Conservation (phyloP, 2,888 invertebrate genomes). For the Aleiodes alternator region DNA sequence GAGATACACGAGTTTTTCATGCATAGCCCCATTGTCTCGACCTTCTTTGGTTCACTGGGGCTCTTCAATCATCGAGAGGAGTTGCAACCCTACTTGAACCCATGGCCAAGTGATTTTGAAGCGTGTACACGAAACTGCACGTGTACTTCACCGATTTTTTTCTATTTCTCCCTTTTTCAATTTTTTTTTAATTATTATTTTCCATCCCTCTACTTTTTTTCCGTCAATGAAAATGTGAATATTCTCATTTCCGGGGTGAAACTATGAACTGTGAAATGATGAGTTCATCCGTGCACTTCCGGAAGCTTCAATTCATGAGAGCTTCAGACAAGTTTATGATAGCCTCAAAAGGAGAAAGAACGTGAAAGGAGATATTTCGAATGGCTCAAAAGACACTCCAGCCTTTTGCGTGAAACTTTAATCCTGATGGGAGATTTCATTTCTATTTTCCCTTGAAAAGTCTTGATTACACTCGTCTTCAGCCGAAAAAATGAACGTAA, state of each 20-base stretch:
- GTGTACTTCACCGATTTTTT: not conserved
- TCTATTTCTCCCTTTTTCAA: not conserved
- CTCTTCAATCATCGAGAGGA: conserved; percentile 62
- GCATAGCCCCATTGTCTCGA: conserved; percentile 50
- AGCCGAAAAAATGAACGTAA: too few relatives aligned
- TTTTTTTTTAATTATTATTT: too few relatives aligned
- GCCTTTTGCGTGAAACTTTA: not conserved
- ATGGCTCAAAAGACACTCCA: conserved; percentile 16
- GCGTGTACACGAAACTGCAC: conserved; percentile 9
- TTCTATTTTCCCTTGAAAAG: not conserved
- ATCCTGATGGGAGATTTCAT: conserved; percentile 5
- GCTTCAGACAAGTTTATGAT: not conserved
- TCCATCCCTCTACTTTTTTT: too few relatives aligned
- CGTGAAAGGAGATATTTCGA: conserved; percentile 13
- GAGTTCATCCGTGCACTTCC: conserved; percentile 2
- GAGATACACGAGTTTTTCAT: conserved; percentile 4
- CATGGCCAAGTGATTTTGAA: conserved; percentile 63
- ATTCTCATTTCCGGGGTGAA: not conserved
- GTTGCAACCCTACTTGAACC: conserved; percentile 59
- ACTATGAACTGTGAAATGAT: not conserved
- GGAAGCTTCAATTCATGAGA: conserved; percentile 11
- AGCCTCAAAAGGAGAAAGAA: conserved; percentile 6
- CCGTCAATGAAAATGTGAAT: too few relatives aligned
- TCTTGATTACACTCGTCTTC: too few relatives aligned
- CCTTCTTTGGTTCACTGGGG: conserved; percentile 53